A percentile compares a stretch with the other conserved stretches of the same genome.
Evolutionary conservation across 2,113 vertebrate species (phyloP).

Genomic region (Cyanoderma ruficeps): DNA sequence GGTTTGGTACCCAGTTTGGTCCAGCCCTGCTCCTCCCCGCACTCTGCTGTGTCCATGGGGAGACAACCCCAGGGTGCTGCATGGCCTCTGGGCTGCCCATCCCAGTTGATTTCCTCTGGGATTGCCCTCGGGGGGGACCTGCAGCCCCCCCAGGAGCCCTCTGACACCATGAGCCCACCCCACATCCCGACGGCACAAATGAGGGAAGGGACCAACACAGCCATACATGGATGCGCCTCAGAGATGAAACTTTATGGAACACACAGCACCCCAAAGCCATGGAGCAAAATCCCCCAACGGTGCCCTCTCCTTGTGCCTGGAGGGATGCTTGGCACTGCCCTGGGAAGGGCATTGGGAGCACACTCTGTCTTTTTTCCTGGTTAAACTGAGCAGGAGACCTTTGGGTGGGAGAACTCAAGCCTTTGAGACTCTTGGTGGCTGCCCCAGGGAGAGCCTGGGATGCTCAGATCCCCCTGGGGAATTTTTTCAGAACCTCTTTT

Average conservation of each 20-base stretch:
- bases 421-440: accelerated
- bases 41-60: background rate
- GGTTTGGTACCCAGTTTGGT: background rate
- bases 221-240: accelerated
- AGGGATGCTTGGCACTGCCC: background rate
- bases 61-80: accelerated
- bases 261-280: accelerated
- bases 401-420: background rate
- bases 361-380: background rate
- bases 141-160: background rate
- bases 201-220: background rate
- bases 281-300: accelerated
- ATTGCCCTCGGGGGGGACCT: background rate
- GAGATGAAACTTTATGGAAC: background rate
- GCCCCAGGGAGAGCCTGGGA: background rate
- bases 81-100: background rate
- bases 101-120: accelerated
- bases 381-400: background rate
- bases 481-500: background rate
- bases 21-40: background rate
- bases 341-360: background rate
- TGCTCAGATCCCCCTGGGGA: background rate
- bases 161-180: background rate
- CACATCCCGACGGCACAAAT: accelerated
- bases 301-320: accelerated